Evolutionary conservation across 2,797 vertebrate genomes (phyloP).

Genomic region (Lagocephalus sceleratus): DNA sequence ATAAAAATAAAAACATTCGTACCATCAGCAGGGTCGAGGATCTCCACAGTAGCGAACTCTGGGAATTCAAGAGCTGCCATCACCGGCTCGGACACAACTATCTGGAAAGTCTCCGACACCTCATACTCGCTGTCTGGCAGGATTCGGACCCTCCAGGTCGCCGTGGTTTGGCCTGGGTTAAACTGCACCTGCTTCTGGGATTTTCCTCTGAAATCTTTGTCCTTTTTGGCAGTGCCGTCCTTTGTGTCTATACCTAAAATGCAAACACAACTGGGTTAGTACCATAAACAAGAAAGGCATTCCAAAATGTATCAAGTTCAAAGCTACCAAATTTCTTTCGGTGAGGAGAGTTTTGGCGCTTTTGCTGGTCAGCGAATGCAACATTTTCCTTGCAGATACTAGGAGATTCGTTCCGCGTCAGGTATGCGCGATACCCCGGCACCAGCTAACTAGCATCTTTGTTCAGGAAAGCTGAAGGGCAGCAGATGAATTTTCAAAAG

Average conservation of each 20-base stretch:
- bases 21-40: slow-evolving; percentile 94
- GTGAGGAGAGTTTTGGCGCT: no score
- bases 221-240: slow-evolving; percentile 85
- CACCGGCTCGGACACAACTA: slow-evolving; percentile 89
- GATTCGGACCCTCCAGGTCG: slow-evolving; percentile 86
- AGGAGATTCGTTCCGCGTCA: no score
- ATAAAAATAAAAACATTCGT: slow-evolving; percentile 36
- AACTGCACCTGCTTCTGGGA: slow-evolving; percentile 96
- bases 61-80: slow-evolving; percentile 89
- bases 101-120: slow-evolving; percentile 86
- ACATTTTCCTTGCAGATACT: no score
- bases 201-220: slow-evolving; percentile 90
- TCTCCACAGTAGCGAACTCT: slow-evolving; percentile 80
- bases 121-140: slow-evolving; percentile 84
- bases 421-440: background rate
- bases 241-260: slow-evolving; percentile 85
- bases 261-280: slow-evolving; percentile 6
- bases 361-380: no score
- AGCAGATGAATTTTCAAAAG: slow-evolving; percentile 25
- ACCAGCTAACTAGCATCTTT: slow-evolving; percentile 39
- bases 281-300: background rate
- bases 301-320: background rate
- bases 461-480: slow-evolving; percentile 17
- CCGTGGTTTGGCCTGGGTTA: slow-evolving; percentile 89
- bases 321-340: background rate